Evolutionary conservation across 2,888 invertebrate genomes (phyloP).

Genomic region (Oxyscelio sp.): DNA sequence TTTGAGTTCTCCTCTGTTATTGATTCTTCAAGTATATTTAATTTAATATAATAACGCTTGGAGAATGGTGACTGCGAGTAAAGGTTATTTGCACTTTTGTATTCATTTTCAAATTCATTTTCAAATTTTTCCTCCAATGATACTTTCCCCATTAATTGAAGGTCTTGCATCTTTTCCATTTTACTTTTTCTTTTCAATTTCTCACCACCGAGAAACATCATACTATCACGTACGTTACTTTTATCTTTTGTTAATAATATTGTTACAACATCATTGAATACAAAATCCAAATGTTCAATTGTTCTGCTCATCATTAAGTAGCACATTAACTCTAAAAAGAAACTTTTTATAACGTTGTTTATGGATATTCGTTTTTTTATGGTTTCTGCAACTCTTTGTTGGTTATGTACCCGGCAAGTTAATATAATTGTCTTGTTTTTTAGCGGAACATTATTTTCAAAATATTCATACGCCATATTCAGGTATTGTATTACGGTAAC

Average conservation of each 20-base stretch:
- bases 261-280: constrained; percentile 51
- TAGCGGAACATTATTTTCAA: constrained; percentile 8
- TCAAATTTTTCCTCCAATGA: constrained; percentile 2
- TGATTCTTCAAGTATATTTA: not conserved
- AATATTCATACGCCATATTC: too few relatives aligned
- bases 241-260: constrained; percentile 26
- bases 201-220: constrained; percentile 26
- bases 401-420: constrained; percentile 68
- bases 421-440: constrained; percentile 29
- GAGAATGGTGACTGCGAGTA: constrained; percentile 62
- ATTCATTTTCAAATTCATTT: not conserved
- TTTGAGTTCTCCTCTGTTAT: not conserved
- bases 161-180: constrained; percentile 23
- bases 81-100: constrained; percentile 24
- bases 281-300: constrained; percentile 39
- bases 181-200: constrained; percentile 9
- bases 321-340: constrained; percentile 61
- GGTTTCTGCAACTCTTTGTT: constrained; percentile 56
- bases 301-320: constrained; percentile 50
- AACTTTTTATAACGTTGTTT: constrained; percentile 42
- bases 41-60: constrained; percentile 5
- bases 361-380: constrained; percentile 37
- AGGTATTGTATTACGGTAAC: constrained; percentile 44
- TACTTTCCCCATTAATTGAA: constrained; percentile 16
- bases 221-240: constrained; percentile 3